phyloP scores from a whole-genome alignment of 2,797 vertebrate species.

The Acanthopagrus latus region DNA sequence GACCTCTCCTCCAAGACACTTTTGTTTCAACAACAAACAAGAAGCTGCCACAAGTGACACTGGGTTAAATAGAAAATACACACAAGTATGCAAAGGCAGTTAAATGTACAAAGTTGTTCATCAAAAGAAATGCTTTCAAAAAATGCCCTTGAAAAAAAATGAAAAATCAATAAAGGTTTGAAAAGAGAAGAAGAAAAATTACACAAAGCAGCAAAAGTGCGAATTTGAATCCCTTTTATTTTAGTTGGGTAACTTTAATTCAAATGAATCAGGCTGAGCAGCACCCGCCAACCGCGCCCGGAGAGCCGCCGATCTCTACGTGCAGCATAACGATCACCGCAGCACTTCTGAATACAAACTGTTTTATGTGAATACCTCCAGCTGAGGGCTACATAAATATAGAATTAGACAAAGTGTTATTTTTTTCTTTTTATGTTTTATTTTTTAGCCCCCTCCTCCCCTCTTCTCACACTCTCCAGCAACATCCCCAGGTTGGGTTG shows the following conservation, averaged over 20 bases:
- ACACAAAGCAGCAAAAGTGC: constrained; percentile 54
- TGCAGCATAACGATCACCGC: constrained; percentile 71
- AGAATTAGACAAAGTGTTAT: constrained; percentile 86
- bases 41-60: constrained; percentile 33
- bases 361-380: constrained; percentile 82
- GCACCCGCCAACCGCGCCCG: constrained; percentile 74
- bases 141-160: constrained; percentile 44
- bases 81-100: constrained; percentile 41
- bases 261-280: constrained; percentile 74
- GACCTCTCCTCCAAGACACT: constrained; percentile 25
- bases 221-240: constrained; percentile 78
- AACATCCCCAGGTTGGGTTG: constrained; percentile 79
- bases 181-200: constrained; percentile 18
- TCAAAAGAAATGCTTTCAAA: constrained; percentile 66
- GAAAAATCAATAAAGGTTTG: constrained; percentile 42
- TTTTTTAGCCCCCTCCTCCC: constrained; percentile 30
- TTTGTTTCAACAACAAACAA: constrained; percentile 73
- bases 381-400: constrained; percentile 86
- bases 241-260: constrained; percentile 81
- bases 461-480: constrained; percentile 71
- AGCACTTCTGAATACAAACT: constrained; percentile 81
- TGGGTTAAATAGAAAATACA: constrained; percentile 41
- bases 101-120: constrained; percentile 61
- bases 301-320: constrained; percentile 75
- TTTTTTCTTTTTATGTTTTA: constrained; percentile 83